Evolutionary conservation across 2,888 invertebrate species (phyloP).

Genomic region (Empis livida): DNA sequence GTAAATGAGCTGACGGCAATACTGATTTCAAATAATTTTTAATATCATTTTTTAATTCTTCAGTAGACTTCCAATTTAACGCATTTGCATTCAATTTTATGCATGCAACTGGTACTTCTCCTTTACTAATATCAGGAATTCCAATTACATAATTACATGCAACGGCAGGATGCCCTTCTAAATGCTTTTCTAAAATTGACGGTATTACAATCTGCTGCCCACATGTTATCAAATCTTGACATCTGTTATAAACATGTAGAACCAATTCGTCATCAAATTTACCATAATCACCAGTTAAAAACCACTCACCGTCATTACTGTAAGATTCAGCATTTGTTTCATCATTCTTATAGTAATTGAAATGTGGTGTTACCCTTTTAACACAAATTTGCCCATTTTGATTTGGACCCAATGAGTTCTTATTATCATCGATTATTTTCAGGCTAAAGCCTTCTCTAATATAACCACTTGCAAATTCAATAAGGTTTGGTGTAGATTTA

Average conservation of each 20-base stretch:
- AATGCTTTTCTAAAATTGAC: too few relatives aligned
- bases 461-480: too few relatives aligned
- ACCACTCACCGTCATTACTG: not conserved
- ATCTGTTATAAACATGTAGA: not conserved
- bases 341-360: slow-evolving; percentile 2
- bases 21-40: not conserved
- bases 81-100: too few relatives aligned
- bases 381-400: slow-evolving; percentile 7
- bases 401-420: not conserved
- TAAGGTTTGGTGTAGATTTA: not conserved
- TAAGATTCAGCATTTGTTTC: not conserved
- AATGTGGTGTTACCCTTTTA: not conserved
- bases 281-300: slow-evolving; percentile 2
- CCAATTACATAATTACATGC: slow-evolving; percentile 3
- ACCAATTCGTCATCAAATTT: slow-evolving; percentile 1
- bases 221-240: not conserved
- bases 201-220: not conserved
- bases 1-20: not conserved
- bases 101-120: slow-evolving; percentile 3
- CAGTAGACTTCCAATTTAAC: not conserved
- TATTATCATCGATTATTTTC: not conserved
- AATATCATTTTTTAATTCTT: not conserved
- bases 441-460: not conserved
- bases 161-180: not conserved
- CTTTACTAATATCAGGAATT: slow-evolving; percentile 1